phyloP scores from a whole-genome alignment of 2,888 invertebrate genomes.

The Papilio gigon region DNA sequence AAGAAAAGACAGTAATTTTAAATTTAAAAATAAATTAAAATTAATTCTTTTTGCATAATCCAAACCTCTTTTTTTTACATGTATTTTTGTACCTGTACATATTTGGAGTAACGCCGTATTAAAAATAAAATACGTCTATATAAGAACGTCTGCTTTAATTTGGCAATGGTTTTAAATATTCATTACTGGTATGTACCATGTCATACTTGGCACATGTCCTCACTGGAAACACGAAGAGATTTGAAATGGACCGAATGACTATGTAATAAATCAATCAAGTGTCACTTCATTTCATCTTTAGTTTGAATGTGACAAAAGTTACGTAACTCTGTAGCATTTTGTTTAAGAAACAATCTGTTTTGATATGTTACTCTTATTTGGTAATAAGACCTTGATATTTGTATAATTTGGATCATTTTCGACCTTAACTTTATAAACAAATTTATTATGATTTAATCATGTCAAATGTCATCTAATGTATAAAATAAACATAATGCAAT shows the following conservation, averaged over 20 bases:
- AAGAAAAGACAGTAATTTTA: no score
- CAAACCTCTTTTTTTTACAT: not conserved
- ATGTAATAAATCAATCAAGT: slow-evolving; percentile 4
- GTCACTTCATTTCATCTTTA: slow-evolving; percentile 1
- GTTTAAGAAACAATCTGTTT: not conserved
- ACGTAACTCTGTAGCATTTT: not conserved
- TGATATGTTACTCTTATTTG: not conserved
- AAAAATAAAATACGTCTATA: slow-evolving; percentile 2
- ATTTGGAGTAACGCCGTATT: not conserved
- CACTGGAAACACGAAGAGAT: not conserved
- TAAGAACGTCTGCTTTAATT: slow-evolving; percentile 7
- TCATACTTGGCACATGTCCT: slow-evolving; percentile 9
- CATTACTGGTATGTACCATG: not conserved
- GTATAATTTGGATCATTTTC: not conserved
- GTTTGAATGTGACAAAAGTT: not conserved
- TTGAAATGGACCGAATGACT: slow-evolving; percentile 5
- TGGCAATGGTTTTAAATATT: slow-evolving; percentile 8
- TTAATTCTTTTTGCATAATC: not conserved
- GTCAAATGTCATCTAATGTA: slow-evolving; percentile 4
- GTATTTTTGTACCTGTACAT: not conserved
- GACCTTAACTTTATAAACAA: not conserved
- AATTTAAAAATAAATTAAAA: no score
- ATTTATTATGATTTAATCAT: not conserved
- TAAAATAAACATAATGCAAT: not conserved
- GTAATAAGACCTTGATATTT: slow-evolving; percentile 6